Percentiles rank a stretch among this genome's conserved stretches.
Evolutionary conservation across 2,797 vertebrate species (phyloP).

Genomic region (Pristis pectinata): DNA sequence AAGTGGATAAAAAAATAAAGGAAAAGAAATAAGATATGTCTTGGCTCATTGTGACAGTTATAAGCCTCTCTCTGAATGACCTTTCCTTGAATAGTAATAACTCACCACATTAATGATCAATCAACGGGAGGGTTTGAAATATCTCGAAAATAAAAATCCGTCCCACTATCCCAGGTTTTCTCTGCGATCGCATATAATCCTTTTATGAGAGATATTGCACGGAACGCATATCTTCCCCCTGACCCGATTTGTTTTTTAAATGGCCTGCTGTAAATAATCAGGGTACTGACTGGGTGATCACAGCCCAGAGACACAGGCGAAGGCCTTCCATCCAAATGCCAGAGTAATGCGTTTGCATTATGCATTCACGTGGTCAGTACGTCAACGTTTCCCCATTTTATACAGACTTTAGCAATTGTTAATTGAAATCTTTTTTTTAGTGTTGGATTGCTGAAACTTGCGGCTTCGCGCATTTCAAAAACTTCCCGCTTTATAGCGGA

Average conservation of each 20-base stretch:
- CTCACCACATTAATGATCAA: conserved; percentile 73
- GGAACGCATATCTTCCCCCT: conserved; percentile 38
- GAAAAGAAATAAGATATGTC: conserved; percentile 42
- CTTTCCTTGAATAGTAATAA: conserved; percentile 69
- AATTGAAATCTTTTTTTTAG: conserved; percentile 34
- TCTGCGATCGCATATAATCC: conserved; percentile 38
- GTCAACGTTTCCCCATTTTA: conserved; percentile 48
- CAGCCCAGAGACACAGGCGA: conserved; percentile 39
- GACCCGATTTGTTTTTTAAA: conserved; percentile 46
- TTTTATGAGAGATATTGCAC: conserved; percentile 41
- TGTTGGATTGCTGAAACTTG: conserved; percentile 41
- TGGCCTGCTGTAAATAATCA: conserved; percentile 42
- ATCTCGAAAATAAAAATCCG: conserved; percentile 49
- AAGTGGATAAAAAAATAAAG: conserved; percentile 47
- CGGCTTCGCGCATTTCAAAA: conserved; percentile 37
- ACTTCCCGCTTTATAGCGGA: neutral
- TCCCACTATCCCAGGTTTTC: conserved; percentile 40
- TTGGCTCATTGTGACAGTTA: conserved; percentile 61
- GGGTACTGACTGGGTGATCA: conserved; percentile 41
- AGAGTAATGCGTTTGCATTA: conserved; percentile 46
- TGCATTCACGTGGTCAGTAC: conserved; percentile 49
- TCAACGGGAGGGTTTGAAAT: conserved; percentile 56
- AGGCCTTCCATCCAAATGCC: conserved; percentile 41
- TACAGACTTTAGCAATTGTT: conserved; percentile 43
- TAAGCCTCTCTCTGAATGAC: conserved; percentile 61